These are phyloP conservation scores for Caenorhabditis brenneri DNA, from an alignment of 1,140 invertebrate genomes.

Conservation along the genomic window DNA sequence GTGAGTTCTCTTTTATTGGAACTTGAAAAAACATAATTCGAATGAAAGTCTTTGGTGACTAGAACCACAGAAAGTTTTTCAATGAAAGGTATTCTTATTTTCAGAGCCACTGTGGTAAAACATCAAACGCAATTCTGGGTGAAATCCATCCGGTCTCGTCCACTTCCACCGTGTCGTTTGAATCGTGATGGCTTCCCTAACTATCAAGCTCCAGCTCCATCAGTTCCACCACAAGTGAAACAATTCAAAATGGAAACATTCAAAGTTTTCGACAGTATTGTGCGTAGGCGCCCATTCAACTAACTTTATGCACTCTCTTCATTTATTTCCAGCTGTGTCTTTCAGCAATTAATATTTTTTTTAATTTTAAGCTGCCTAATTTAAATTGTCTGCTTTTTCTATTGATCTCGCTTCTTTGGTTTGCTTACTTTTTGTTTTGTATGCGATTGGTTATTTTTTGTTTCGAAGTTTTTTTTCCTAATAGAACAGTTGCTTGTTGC, in stretches of 20 bases:
- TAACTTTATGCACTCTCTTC: not conserved
- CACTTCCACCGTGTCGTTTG: conserved; percentile 57
- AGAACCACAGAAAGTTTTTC: too few relatives aligned
- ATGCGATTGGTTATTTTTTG: not conserved
- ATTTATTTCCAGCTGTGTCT: not conserved
- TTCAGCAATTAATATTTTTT: too few relatives aligned
- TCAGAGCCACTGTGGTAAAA: conserved; percentile 68
- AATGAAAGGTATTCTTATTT: conserved; percentile 47
- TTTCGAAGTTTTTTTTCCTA: not conserved
- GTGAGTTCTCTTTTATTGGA: conserved; percentile 52
- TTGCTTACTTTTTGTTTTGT: not conserved
- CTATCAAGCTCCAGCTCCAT: conserved; percentile 56
- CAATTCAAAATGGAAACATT: conserved; percentile 68
- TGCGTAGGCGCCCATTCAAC: conserved; percentile 50
- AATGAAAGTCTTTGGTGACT: not conserved
- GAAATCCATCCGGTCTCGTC: conserved; percentile 52
- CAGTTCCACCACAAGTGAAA: conserved; percentile 65
- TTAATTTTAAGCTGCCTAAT: too few relatives aligned
- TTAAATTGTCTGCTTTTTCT: too few relatives aligned
- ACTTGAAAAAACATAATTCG: not conserved
- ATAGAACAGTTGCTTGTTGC: not conserved
- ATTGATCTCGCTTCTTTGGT: not conserved
- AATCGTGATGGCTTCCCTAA: conserved; percentile 51
- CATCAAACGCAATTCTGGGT: conserved; percentile 67
- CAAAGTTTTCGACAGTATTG: conserved; percentile 62